Evolutionary conservation across 2,797 vertebrate genomes (phyloP), one percentile per base, ranked within the genome.

Genomic region (Lophius americanus): DNA sequence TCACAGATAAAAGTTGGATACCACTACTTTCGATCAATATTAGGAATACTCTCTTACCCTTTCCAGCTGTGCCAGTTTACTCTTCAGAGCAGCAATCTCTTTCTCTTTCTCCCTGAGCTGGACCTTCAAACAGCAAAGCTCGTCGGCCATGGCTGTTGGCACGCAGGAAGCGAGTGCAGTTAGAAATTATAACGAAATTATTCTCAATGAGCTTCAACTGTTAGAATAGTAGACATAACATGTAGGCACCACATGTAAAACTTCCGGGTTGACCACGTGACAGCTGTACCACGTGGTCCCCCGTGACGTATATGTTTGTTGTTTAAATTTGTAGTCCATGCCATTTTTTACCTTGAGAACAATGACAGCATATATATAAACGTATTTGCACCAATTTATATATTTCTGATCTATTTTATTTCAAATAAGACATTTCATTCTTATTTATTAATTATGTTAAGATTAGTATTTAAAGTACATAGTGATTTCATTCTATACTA

Each of bases 51-150:
- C 51, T 32, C 35, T 6, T 86, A 90, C 93, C 92, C 92, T 88
- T 43, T 92, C 89, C 36, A 90, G 55, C 9, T 72, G 79, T 43
- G 79, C 73, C 65, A 94, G 54, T 85, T 89, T 92, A 13, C 70
- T 76, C 81, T 85, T 94, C 32, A 95, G 85, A 68, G 69, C 64
- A 12, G 60, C 66, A 4, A 94, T 76, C 76, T 94, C 93, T 8
- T 43, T 77, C 6, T 94, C 94, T 78, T 79, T 92, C 60, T 92
- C 85, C 53, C 74, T 9, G 1, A 95, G 90, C 66, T 85, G 82
- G 3, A 81, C 73, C 69, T 90, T 94, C 69, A 94, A 56, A 9
- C 41, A 44, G 57, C 69, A 51, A 56, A 86, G 35, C 14, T 92
- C 90, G 3, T 92, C 46, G 2, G 81, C 81, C 93, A 94, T 95